Conservation (phyloP, 2,888 invertebrate genomes). For the Watsonalla cultraria region DNA sequence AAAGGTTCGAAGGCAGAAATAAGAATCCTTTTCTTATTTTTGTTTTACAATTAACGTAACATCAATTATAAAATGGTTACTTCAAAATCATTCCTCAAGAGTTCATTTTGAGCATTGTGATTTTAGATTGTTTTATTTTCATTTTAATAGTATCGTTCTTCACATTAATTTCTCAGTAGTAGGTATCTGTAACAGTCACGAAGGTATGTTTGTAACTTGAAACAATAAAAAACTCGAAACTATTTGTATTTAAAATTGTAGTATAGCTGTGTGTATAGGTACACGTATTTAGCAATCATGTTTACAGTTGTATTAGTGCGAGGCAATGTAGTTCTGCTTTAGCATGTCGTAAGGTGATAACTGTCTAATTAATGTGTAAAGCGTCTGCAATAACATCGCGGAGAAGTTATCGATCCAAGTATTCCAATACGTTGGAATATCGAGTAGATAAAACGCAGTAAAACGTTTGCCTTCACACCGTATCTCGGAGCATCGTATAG, state of each 20-base stretch:
- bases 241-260: neutral
- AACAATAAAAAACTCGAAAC: no score
- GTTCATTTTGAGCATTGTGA: neutral
- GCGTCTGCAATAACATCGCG: neutral
- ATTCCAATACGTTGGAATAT: neutral
- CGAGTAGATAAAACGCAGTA: constrained; percentile 6
- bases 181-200: no score
- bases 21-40: neutral
- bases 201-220: no score
- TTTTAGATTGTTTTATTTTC: neutral
- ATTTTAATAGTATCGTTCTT: no score
- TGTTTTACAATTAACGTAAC: neutral
- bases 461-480: constrained; percentile 19
- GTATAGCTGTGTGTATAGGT: neutral
- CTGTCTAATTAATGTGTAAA: neutral
- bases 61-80: neutral
- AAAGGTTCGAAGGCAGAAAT: neutral
- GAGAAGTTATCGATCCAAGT: neutral
- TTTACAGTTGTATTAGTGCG: no score
- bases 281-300: no score
- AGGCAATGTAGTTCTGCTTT: no score
- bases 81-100: neutral
- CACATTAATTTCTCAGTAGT: no score
- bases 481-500: constrained; percentile 20
- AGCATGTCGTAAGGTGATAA: neutral